A percentile compares a stretch with the other conserved stretches of the same genome.
These are phyloP conservation scores for Scomber colias DNA, from an alignment of 2,113 vertebrate genomes.

Conservation along the genomic window DNA sequence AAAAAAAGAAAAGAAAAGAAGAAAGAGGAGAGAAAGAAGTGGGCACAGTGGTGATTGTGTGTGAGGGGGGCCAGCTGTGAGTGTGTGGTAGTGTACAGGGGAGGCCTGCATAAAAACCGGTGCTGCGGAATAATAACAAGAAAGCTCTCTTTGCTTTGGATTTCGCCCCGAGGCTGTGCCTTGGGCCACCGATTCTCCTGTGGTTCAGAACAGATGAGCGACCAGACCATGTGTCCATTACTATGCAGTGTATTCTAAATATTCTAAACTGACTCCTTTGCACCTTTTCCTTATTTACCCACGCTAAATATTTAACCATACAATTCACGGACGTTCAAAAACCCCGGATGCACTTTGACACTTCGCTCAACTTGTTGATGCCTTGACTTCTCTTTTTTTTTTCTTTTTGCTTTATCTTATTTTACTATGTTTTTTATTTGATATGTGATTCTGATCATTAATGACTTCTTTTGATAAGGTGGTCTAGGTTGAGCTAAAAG, in stretches of 20 bases:
- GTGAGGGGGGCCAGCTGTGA: constrained; percentile 64
- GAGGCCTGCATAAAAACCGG: constrained; percentile 49
- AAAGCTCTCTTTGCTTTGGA: constrained; percentile 69
- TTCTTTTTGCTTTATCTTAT: too few relatives aligned
- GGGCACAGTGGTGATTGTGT: constrained; percentile 26
- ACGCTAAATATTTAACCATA: constrained; percentile 57
- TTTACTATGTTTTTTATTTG: too few relatives aligned
- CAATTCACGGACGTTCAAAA: constrained; percentile 10
- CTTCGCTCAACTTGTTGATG: constrained; percentile 43
- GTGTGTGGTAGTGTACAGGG: constrained; percentile 36
- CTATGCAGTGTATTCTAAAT: constrained; percentile 51
- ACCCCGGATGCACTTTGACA: constrained; percentile 20
- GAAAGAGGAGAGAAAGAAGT: constrained; percentile 18
- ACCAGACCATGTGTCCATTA: constrained; percentile 68
- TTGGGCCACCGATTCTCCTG: constrained; percentile 70
- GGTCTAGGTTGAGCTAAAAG: too few relatives aligned
- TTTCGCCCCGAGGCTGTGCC: constrained; percentile 74
- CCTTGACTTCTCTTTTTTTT: not conserved
- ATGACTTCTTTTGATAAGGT: too few relatives aligned
- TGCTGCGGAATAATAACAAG: constrained; percentile 71
- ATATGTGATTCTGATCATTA: too few relatives aligned
- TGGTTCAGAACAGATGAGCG: constrained; percentile 77
- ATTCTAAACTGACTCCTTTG: constrained; percentile 60
- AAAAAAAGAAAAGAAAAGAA: constrained; percentile 10
- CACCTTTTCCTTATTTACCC: constrained; percentile 59